Percentiles rank a stretch among this genome's conserved stretches.
These are phyloP conservation scores for Columbina picui DNA, from an alignment of 2,113 vertebrate genomes.

Conservation along the genomic window DNA sequence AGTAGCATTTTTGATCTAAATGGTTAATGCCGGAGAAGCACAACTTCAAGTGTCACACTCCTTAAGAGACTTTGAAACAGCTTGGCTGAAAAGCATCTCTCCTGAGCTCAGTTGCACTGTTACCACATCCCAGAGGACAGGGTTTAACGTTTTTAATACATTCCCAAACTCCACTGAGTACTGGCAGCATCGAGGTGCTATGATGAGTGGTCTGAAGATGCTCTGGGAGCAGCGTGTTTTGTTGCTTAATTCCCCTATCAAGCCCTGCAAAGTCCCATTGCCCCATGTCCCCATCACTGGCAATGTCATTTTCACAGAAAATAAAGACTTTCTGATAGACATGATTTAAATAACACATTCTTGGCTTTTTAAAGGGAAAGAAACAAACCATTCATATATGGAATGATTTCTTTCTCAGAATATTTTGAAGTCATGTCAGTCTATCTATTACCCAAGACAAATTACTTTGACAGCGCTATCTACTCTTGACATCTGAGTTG, in stretches of 20 bases:
- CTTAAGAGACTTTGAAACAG: rapidly evolving
- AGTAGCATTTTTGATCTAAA: not conserved
- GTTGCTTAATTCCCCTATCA: not conserved
- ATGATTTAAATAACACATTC: not conserved
- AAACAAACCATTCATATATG: slow-evolving; percentile 49
- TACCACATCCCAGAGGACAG: not conserved
- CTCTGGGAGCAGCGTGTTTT: not conserved
- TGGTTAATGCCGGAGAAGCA: not conserved
- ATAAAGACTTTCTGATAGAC: slow-evolving; percentile 10
- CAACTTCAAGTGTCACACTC: not conserved
- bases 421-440: slow-evolving; percentile 71
- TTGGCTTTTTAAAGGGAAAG: slow-evolving; percentile 19
- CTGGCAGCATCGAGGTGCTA: not conserved
- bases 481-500: slow-evolving; percentile 72
- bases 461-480: slow-evolving; percentile 75
- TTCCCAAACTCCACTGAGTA: not conserved
- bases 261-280: not conserved
- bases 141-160: not conserved
- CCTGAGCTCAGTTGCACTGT: not conserved
- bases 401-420: slow-evolving; percentile 49
- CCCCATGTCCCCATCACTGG: not conserved
- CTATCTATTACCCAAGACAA: slow-evolving; percentile 69
- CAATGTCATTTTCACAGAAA: slow-evolving; percentile 27
- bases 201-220: not conserved
- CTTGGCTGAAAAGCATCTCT: not conserved